Percentiles rank a stretch among this genome's conserved stretches.
These are phyloP conservation scores for Palythoa caribaeorum DNA, from an alignment of 92 coral and sea anemone genomes.

Conservation along the genomic window DNA sequence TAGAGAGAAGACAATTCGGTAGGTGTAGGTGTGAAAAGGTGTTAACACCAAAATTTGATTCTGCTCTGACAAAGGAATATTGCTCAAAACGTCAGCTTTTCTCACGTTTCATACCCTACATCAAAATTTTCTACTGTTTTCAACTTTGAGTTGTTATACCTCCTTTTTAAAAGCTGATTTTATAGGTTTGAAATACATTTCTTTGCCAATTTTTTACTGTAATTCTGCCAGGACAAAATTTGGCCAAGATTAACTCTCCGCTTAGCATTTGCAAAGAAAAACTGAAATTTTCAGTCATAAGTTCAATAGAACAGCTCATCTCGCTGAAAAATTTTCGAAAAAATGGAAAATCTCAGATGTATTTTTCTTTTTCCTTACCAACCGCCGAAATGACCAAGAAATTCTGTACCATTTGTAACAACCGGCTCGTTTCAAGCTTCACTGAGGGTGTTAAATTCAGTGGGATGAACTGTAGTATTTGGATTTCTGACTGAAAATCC, in stretches of 20 bases:
- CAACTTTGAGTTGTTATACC: no score
- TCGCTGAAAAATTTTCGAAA: constrained; percentile 26
- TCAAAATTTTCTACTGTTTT: no score
- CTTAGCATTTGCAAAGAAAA: constrained; percentile 17
- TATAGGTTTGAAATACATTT: no score
- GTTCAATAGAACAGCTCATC: constrained; percentile 13
- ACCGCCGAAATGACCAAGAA: constrained; percentile 54
- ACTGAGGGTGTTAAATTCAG: background rate
- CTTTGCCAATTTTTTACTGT: no score
- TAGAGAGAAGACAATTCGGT: background rate
- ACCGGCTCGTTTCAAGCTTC: constrained; percentile 43
- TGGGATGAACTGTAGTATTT: no score
- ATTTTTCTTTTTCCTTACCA: constrained; percentile 26
- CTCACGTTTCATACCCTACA: no score
- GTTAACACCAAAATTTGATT: background rate
- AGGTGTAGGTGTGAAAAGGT: background rate
- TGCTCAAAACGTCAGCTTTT: no score
- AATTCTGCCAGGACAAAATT: no score
- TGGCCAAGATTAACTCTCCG: background rate
- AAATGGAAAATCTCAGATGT: constrained; percentile 41
- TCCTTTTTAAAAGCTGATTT: no score
- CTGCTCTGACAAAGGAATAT: no score
- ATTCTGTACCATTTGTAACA: constrained; percentile 49
- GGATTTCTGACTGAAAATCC: no score
- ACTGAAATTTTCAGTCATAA: constrained; percentile 9